Base-by-base conservation (phyloP, 2,113 vertebrate genomes). In the Grammomys surdaster region DNA sequence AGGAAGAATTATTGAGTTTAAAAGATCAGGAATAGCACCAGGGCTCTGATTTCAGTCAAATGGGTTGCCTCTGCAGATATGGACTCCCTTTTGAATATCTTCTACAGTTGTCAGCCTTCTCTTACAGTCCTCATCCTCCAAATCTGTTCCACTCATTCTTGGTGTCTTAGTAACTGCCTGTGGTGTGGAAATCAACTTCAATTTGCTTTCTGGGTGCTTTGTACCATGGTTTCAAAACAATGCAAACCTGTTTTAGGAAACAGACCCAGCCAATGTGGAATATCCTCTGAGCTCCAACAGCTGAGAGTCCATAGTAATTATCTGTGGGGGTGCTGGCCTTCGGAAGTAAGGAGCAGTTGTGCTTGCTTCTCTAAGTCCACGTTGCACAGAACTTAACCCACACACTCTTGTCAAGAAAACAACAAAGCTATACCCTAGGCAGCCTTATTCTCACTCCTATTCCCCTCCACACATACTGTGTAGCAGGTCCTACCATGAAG, bases 211-310 rank as follows among this genome's bases (percentile, higher is more conserved):
- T 89, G 75, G 24, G 40, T 94, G 48, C 43, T 72, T 54, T 81
- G 95, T 93, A 95, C 97, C 97, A 94, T 98, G 91, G 89, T 96
- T 89, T 94, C 80, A 97, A 98, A 98, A 98, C 92, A 98, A 97
- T 91, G 72, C 91, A 95, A 92, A 95, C 0, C 4, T 96, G 43
- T 95, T 97, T 98, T 96, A 94, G 28, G 94, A 98, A 97, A 97
- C 51, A 87, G 96, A 94, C 12, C n/a, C 17, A 96, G 84, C 43
- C 14, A 56, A 76, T 76, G 69, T 95, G 56, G 96, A 98, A 95
- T 24, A 96, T 46, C 33, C 96, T 92, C 70, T 94, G 77, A 97
- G 92, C 95, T 93, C 90, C 48, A 97, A 93, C 96, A 98, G 97
- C 43, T 94, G 95, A 96, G 94, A 93, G 90, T 90, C 77, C 93